Evolutionary conservation across 2,113 vertebrate species (phyloP), one percentile per base, ranked within the genome.

Genomic region (Perognathus longimembris): DNA sequence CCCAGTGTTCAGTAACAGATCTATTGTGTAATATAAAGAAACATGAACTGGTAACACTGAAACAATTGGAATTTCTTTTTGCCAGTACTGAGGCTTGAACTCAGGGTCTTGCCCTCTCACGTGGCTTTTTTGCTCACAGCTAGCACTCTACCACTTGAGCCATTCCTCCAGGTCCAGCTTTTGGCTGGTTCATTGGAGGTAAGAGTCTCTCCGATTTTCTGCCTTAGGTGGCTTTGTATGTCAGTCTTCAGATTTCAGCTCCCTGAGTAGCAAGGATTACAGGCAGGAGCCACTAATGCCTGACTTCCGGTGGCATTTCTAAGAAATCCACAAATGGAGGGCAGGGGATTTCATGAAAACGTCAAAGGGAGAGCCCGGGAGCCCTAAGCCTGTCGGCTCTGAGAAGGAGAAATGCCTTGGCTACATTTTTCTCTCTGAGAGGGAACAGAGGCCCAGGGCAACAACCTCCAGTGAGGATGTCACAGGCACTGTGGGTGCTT

Each of bases 371-470:
- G 32, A 69, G 38, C 34, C 82, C 91, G 85, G 40, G 38, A 88
- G 74, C 76, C 74, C 83, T 67, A 15, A 57, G 36, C 17, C 36
- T 26, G 10, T 71, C 45, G 59, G 8, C 67, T 78, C 22, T 8
- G 54, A 10, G 15, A 80, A n/a, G 20, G 63, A 83, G 40, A 40
- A 32, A 70, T 7, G 8, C 50, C 24, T 30, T 76, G 30, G 22
- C 38, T 71, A 64, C 20, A 40, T 86, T 42, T n/a, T 87, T 69
- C 73, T 92, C 89, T 63, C 59, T 32, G 88, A 73, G 61, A 38
- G 24, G 54, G 15, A 61, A 70, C 0, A 9, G 36, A 82, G 14
- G 22, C 61, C 8, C 61, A 69, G 34, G 11, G 59, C 21, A 54
- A 36, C 63, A 66, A 38, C 24, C 17, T 15, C 22, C 61, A 38